Percentiles rank a stretch among this genome's conserved stretches.
Evolutionary conservation across 2,797 vertebrate genomes (phyloP).

Genomic region (Orestias chungarensis): DNA sequence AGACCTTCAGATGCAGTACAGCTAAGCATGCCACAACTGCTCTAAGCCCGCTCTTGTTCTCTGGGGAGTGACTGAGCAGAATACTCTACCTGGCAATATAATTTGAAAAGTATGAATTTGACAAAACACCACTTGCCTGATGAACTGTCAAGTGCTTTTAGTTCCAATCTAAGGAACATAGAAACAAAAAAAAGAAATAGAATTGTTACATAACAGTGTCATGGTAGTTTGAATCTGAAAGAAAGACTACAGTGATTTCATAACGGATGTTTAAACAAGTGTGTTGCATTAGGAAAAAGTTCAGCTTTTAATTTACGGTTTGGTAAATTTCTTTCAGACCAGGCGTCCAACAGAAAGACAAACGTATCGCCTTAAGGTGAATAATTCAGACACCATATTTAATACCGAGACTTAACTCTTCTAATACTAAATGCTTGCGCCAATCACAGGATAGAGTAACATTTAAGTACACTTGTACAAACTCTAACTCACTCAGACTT

Average conservation of each 20-base stretch:
- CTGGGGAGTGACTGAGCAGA: not conserved
- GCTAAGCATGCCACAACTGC: not conserved
- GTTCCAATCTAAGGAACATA: no score
- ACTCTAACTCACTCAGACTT: not conserved
- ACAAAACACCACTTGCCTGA: no score
- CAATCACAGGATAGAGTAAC: slow-evolving; percentile 2
- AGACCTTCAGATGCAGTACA: no score
- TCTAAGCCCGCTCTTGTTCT: not conserved
- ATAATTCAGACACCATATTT: slow-evolving; percentile 30
- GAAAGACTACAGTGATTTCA: no score
- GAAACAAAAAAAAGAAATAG: no score
- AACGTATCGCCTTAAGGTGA: slow-evolving; percentile 1
- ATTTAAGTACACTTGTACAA: not conserved
- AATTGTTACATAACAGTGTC: no score
- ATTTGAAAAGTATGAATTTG: not conserved
- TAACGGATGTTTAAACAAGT: no score
- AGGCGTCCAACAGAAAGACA: not conserved
- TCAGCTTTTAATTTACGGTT: no score
- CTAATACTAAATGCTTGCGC: not conserved
- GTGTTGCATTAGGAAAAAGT: no score
- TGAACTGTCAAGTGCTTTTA: no score
- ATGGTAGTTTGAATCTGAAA: not conserved
- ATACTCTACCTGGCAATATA: not conserved
- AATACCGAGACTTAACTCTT: slow-evolving; percentile 22
- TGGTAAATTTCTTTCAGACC: slow-evolving; percentile 9